These are phyloP conservation scores for Sthenelais limicola DNA, from an alignment of 2,888 invertebrate species.

Conservation along the genomic window DNA sequence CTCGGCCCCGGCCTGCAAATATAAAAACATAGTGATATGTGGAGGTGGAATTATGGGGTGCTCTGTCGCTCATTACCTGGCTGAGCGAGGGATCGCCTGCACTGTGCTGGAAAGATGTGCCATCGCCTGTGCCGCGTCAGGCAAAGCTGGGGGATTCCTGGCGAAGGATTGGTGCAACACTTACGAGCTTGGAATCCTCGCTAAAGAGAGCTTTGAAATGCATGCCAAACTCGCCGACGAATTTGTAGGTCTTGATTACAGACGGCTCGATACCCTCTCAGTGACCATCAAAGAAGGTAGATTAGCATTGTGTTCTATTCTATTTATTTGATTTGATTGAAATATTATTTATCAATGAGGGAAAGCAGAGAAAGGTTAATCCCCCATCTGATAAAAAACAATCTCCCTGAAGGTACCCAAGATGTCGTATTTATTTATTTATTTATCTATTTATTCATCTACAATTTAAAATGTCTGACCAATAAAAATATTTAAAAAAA, in stretches of 20 bases:
- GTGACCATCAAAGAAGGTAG: conserved; percentile 42
- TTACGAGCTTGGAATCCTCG: conserved; percentile 42
- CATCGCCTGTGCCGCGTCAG: conserved; percentile 55
- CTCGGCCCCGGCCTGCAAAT: no score
- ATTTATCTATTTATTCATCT: no score
- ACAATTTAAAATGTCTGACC: no score
- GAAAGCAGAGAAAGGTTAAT: no score
- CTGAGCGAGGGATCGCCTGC: conserved; percentile 79
- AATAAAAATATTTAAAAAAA: no score
- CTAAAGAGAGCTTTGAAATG: conserved; percentile 50
- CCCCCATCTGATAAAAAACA: no score
- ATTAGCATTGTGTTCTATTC: background rate
- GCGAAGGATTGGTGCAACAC: conserved; percentile 51
- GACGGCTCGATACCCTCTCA: conserved; percentile 45
- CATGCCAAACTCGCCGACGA: conserved; percentile 47
- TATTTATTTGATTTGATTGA: no score
- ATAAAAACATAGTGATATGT: conserved; percentile 86
- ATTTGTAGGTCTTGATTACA: conserved; percentile 45
- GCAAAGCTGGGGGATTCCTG: conserved; percentile 53
- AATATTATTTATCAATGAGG: no score
- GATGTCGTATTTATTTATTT: no score
- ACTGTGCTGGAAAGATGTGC: conserved; percentile 49
- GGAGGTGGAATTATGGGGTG: conserved; percentile 93
- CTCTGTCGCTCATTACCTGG: conserved; percentile 90
- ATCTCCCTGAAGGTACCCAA: no score